Evolutionary conservation across 1,140 invertebrate species (phyloP).

Genomic region (Macrostomum lignano): DNA sequence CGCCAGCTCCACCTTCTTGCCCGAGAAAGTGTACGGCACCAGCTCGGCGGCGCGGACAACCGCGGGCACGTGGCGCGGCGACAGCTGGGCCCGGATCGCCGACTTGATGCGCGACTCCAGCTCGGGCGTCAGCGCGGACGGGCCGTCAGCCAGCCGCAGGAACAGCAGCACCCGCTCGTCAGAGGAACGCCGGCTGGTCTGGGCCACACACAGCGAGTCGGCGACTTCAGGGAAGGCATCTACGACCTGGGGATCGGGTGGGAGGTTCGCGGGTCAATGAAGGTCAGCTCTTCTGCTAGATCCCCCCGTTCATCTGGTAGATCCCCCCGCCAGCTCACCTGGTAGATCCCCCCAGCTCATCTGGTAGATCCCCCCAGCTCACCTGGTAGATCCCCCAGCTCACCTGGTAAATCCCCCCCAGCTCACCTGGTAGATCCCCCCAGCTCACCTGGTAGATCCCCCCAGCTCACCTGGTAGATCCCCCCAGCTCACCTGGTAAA

Average conservation of each 20-base stretch:
- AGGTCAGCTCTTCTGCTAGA: too few relatives aligned
- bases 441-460: too few relatives aligned
- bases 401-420: too few relatives aligned
- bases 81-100: constrained; percentile 27
- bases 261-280: neutral
- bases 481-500: too few relatives aligned
- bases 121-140: constrained; percentile 18
- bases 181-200: constrained; percentile 17
- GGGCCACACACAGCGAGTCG: constrained; percentile 33
- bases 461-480: too few relatives aligned
- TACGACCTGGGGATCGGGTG: constrained; percentile 16
- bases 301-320: too few relatives aligned
- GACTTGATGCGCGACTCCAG: constrained; percentile 21
- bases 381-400: too few relatives aligned
- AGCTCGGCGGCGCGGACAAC: constrained; percentile 23
- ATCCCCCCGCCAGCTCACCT: too few relatives aligned
- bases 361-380: too few relatives aligned
- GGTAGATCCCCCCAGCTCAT: too few relatives aligned
- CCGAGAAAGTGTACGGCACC: constrained; percentile 33
- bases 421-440: too few relatives aligned
- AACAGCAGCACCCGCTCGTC: constrained; percentile 34
- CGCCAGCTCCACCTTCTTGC: constrained; percentile 36
- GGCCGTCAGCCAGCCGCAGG: constrained; percentile 28
- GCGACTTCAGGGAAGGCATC: constrained; percentile 30
- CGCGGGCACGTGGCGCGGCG: constrained; percentile 31